A percentile compares a stretch with the other conserved stretches of the same genome.
Evolutionary conservation across 2,797 vertebrate genomes (phyloP).

Genomic region (Macrochelys suwanniensis): DNA sequence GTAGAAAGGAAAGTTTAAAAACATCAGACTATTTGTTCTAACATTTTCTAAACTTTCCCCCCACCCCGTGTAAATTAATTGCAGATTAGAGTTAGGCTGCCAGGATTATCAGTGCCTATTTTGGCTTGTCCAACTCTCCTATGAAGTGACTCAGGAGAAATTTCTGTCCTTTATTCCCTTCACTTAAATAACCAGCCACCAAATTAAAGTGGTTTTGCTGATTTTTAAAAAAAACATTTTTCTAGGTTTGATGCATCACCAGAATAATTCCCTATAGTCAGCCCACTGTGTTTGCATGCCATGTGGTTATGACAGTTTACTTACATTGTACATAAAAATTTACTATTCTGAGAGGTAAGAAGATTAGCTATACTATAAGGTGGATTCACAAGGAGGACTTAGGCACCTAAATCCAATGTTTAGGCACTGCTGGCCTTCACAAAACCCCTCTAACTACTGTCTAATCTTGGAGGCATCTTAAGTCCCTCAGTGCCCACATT

Average conservation of each 20-base stretch:
- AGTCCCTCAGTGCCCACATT: background rate
- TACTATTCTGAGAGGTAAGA: background rate
- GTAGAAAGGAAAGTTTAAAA: constrained; percentile 1
- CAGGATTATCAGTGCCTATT: background rate
- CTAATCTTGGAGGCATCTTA: background rate
- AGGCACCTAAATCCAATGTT: background rate
- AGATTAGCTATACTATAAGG: background rate
- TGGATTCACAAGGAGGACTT: background rate
- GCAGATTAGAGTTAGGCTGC: background rate
- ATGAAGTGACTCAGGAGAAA: background rate
- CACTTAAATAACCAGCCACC: background rate
- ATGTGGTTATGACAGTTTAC: background rate
- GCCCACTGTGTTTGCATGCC: background rate
- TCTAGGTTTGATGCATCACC: background rate
- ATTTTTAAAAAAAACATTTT: background rate
- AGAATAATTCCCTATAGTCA: background rate
- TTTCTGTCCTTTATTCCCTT: background rate
- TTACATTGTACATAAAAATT: background rate
- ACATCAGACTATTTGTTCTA: background rate
- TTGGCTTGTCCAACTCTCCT: background rate
- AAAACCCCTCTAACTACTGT: background rate
- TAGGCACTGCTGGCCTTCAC: background rate
- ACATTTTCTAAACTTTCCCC: background rate
- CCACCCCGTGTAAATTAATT: constrained; percentile 16
- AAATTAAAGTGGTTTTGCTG: background rate